Conservation (phyloP, 2,888 invertebrate species). For the Salpingus planirostris region DNA sequence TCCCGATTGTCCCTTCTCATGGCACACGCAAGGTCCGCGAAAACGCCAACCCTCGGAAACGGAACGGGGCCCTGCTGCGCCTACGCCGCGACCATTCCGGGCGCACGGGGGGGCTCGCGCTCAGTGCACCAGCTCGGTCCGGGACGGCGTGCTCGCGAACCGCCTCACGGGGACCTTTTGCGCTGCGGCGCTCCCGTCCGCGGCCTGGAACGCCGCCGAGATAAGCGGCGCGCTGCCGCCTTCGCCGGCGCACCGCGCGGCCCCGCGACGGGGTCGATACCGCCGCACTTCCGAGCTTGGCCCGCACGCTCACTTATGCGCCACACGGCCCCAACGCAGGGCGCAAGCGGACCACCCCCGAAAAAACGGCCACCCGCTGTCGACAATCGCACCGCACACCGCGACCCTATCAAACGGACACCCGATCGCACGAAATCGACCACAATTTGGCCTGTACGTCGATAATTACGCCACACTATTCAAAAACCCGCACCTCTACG, state of each 20-base stretch:
- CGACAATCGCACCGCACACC: constrained; percentile 9
- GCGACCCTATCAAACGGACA: not conserved
- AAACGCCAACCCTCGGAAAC: no score
- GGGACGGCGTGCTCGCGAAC: constrained; percentile 20
- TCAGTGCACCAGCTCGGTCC: no score
- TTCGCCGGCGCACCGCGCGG: constrained; percentile 26
- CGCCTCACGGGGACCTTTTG: constrained; percentile 30
- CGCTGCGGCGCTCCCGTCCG: constrained; percentile 30
- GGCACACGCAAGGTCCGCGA: no score
- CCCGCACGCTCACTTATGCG: constrained; percentile 34
- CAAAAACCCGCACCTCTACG: constrained; percentile 14
- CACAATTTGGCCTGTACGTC: not conserved
- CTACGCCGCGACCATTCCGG: no score
- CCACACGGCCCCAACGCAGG: constrained; percentile 27
- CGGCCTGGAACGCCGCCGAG: constrained; percentile 32
- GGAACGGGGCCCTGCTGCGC: no score
- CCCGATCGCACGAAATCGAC: not conserved
- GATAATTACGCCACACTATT: constrained; percentile 7
- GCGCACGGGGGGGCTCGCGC: no score
- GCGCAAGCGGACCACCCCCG: no score
- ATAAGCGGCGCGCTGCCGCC: constrained; percentile 19
- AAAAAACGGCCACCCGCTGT: constrained; percentile 16
- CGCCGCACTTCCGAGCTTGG: constrained; percentile 26
- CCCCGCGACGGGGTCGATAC: constrained; percentile 28
- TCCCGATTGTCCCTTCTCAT: constrained; percentile 37